phyloP scores from a whole-genome alignment of 1,140 invertebrate species.

The Bombus haemorrhoidalis region DNA sequence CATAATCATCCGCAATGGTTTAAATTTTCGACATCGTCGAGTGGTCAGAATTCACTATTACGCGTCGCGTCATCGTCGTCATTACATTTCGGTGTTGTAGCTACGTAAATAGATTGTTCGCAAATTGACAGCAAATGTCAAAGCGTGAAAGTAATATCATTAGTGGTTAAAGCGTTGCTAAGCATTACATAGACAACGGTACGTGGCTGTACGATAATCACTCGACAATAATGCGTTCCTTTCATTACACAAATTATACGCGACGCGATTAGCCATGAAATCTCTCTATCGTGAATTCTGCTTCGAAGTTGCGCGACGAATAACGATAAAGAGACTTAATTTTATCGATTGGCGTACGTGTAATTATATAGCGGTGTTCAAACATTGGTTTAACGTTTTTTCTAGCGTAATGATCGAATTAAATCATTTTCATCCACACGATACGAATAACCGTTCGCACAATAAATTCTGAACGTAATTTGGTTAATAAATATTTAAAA shows the following conservation, averaged over 20 bases:
- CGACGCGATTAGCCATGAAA: neutral
- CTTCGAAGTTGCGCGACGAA: no score
- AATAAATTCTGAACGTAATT: neutral
- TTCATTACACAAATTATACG: constrained; percentile 1
- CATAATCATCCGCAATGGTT: neutral
- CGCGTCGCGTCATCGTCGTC: neutral
- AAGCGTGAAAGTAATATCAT: neutral
- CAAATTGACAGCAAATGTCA: constrained; percentile 20
- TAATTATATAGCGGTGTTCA: neutral
- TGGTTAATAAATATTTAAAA: no score
- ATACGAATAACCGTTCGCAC: neutral
- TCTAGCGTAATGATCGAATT: neutral
- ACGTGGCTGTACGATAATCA: neutral
- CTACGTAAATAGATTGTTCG: constrained; percentile 3
- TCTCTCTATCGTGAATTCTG: neutral
- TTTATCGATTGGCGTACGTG: no score
- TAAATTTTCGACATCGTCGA: neutral
- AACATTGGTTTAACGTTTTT: neutral
- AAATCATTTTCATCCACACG: accelerated
- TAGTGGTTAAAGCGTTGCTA: constrained; percentile 1
- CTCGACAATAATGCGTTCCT: neutral
- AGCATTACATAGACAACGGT: neutral
- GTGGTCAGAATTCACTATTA: neutral
- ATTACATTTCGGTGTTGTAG: neutral
- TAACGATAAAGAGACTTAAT: no score